phyloP scores from a whole-genome alignment of 2,888 invertebrate genomes.

The Gymnoscelis rufifasciata region DNA sequence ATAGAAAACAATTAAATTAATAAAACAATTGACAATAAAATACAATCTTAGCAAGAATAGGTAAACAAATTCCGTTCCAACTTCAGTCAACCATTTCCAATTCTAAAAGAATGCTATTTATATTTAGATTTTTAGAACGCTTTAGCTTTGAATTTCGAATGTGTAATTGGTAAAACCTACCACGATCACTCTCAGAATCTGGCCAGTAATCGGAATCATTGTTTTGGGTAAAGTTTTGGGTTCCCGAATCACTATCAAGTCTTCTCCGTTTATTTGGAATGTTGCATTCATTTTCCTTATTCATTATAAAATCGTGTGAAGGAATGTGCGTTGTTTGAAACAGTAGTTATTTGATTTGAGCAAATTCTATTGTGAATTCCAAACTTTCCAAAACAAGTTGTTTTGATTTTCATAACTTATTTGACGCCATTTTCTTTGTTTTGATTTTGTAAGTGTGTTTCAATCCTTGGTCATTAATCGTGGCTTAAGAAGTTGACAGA shows the following conservation, averaged over 20 bases:
- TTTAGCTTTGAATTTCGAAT: background rate
- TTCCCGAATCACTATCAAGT: slow-evolving; percentile 45
- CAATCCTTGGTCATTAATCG: background rate
- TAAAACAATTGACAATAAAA: no score
- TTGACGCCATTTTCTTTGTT: slow-evolving; percentile 16
- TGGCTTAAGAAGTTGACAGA: background rate
- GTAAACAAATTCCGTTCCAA: no score
- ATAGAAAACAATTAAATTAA: slow-evolving; percentile 29
- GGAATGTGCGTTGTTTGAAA: slow-evolving; percentile 12
- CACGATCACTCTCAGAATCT: slow-evolving; percentile 56
- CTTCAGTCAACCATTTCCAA: no score
- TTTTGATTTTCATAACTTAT: background rate
- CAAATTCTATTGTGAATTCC: background rate
- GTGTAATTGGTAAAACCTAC: slow-evolving; percentile 31
- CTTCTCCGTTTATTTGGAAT: slow-evolving; percentile 58
- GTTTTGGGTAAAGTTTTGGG: slow-evolving; percentile 45
- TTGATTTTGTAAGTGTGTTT: slow-evolving; percentile 10
- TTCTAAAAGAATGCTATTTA: no score
- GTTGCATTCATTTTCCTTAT: slow-evolving; percentile 58
- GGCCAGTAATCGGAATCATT: slow-evolving; percentile 67
- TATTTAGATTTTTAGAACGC: no score
- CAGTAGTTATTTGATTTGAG: no score
- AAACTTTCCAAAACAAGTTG: background rate
- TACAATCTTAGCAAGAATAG: no score
- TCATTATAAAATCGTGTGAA: slow-evolving; percentile 39